Evolutionary conservation across 2,113 vertebrate species (phyloP).

Genomic region (Tylochromis polylepis): DNA sequence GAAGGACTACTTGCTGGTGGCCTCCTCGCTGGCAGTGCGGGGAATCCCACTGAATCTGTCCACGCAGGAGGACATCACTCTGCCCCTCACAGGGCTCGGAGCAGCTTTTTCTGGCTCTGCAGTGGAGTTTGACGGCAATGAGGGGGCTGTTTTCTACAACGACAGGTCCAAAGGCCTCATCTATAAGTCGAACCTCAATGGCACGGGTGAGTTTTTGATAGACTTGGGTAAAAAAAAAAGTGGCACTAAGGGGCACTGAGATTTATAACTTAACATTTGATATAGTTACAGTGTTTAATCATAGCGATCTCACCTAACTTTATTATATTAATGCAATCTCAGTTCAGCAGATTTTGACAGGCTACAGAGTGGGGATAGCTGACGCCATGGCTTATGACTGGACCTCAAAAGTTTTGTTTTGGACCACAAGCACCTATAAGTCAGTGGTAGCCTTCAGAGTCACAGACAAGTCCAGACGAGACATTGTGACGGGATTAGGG

Average conservation of each 20-base stretch:
- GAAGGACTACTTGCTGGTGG: conserved; percentile 63
- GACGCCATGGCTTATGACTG: conserved; percentile 73
- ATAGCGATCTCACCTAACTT: background rate
- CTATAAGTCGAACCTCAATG: conserved; percentile 66
- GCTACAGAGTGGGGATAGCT: conserved; percentile 51
- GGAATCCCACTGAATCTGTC: conserved; percentile 65
- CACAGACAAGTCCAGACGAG: conserved; percentile 60
- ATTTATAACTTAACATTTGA: background rate
- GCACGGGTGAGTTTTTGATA: conserved; percentile 51
- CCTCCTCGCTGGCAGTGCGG: conserved; percentile 50
- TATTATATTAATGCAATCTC: background rate
- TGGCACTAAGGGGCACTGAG: background rate
- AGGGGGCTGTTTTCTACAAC: conserved; percentile 58
- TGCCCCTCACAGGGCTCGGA: conserved; percentile 57
- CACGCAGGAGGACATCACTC: conserved; percentile 64
- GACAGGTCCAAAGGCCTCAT: conserved; percentile 57
- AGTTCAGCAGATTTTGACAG: conserved; percentile 65
- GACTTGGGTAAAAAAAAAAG: background rate
- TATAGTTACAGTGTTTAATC: background rate
- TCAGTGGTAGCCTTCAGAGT: conserved; percentile 58
- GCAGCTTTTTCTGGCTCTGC: conserved; percentile 51
- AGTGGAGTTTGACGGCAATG: conserved; percentile 63
- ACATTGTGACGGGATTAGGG: conserved; percentile 57
- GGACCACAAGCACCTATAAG: conserved; percentile 57
- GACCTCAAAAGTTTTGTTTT: conserved; percentile 72